Base-by-base conservation (phyloP, 2,113 vertebrate species). In the Telmatochromis brachygnathus region DNA sequence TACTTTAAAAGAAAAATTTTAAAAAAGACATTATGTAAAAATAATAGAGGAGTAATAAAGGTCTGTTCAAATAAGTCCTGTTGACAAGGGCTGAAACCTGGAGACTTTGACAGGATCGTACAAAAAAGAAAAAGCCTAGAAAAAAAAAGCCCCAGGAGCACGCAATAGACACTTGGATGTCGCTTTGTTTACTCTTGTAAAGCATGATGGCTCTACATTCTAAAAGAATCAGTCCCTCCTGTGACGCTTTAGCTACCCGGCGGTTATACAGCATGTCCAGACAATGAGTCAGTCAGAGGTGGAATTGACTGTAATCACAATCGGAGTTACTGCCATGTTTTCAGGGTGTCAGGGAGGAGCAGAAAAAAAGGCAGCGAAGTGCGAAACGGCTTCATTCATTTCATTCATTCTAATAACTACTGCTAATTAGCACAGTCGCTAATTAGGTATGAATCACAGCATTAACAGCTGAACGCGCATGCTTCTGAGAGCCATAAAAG, bases 381-480 rank as follows among this genome's bases (percentile, higher is more conserved):
- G 89, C 75, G 51, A 88, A 84, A 89, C 42, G 19, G 82, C 85
- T 84, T 84, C 81, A 80, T 92, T 93, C 90, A 86, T 91, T 91
- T 94, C 92, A 91, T 93, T 93, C 88, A 89, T 91, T 80, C 94
- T 93, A 94, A 95, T 94, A 92, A 93, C 88, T 87, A 88, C 73
- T 80, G 87, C 93, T 95, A 96, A 96, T 96, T 95, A 96, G 94
- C 92, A 87, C 89, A 89, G 90, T 81, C 56, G 84, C 95, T 96
- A 95, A 96, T 96, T 95, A 95, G 91, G 93, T 94, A 93, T 95
- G 94, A 96, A 96, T 96, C 94, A 94, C 87, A 70, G 81, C 42
- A 85, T 94, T 96, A 94, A 87, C 93, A 95, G 92, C 91, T 90
- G 86, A 95, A 88, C 70, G 75, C 9, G 10, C 87, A 83, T 62